These are phyloP conservation scores for Ladona fulva DNA, from an alignment of 1,140 invertebrate species.

Conservation along the genomic window DNA sequence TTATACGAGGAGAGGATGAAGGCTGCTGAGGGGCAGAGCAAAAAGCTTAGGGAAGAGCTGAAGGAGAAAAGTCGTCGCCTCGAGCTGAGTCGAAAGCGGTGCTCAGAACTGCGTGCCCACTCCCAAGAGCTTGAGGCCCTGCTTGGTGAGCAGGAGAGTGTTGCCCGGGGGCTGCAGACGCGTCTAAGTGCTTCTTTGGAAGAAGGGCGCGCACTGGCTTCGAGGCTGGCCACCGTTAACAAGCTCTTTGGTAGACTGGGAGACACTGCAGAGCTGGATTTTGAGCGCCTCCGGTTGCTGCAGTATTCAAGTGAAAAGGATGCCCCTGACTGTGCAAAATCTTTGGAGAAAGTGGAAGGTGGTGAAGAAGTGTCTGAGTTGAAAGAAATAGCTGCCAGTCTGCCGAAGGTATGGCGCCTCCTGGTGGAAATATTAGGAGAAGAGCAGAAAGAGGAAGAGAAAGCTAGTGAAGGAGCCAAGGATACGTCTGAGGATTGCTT, in stretches of 20 bases:
- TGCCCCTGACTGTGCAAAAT: background rate
- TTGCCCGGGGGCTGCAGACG: constrained; percentile 14
- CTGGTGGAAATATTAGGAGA: constrained; percentile 68
- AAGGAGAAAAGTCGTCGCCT: constrained; percentile 14
- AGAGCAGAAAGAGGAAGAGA: constrained; percentile 40
- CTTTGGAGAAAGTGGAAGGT: constrained; percentile 42
- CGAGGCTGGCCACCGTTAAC: constrained; percentile 22
- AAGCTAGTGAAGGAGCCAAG: constrained; percentile 26
- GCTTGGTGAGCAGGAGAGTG: constrained; percentile 40
- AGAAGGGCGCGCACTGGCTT: constrained; percentile 15
- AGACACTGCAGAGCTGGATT: constrained; percentile 10
- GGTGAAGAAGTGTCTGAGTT: constrained; percentile 54
- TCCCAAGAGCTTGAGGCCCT: constrained; percentile 12
- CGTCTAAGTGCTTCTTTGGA: constrained; percentile 15
- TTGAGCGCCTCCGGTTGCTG: background rate
- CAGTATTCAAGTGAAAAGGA: background rate
- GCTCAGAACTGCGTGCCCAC: constrained; percentile 7
- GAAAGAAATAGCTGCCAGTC: constrained; percentile 64
- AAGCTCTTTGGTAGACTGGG: constrained; percentile 6
- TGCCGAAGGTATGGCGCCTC: constrained; percentile 63
- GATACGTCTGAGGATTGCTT: constrained; percentile 48
- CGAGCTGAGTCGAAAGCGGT: constrained; percentile 14
- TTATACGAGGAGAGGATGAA: constrained; percentile 57
- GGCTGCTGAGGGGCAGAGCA: constrained; percentile 26
- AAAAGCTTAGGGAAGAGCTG: constrained; percentile 24